These are phyloP conservation scores for Amitus sp. DNA, from an alignment of 2,888 invertebrate genomes.

Conservation along the genomic window DNA sequence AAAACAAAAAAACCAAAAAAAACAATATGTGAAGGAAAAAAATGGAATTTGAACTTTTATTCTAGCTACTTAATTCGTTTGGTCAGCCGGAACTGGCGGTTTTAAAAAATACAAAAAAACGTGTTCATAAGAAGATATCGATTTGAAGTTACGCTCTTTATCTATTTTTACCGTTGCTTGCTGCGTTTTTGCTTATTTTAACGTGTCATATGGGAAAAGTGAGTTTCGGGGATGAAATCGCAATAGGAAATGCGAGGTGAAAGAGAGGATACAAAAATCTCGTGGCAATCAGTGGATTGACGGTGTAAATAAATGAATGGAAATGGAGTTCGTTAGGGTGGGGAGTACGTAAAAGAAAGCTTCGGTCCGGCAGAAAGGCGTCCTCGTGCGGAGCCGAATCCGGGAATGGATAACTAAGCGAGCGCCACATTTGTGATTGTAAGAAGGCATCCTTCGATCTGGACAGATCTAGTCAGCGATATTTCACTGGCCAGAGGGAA, in stretches of 20 bases:
- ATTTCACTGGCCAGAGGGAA: constrained; percentile 21
- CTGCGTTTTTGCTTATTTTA: too few species aligned
- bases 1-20: too few species aligned
- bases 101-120: too few species aligned
- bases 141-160: too few species aligned
- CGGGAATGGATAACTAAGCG: constrained; percentile 55
- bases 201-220: constrained; percentile 52
- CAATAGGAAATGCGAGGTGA: constrained; percentile 10
- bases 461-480: constrained; percentile 25
- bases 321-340: constrained; percentile 59
- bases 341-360: constrained; percentile 37
- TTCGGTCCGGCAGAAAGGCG: constrained; percentile 33
- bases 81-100: too few species aligned
- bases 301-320: constrained; percentile 64
- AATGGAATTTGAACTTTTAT: too few species aligned
- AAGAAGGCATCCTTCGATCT: constrained; percentile 45
- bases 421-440: constrained; percentile 58
- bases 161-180: too few species aligned
- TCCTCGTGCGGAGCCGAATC: constrained; percentile 46
- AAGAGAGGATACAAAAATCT: constrained; percentile 24
- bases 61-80: too few species aligned
- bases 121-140: too few species aligned
- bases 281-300: constrained; percentile 62
- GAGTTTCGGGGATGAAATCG: constrained; percentile 49
- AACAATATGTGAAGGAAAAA: too few species aligned